A percentile compares a stretch with the other conserved stretches of the same genome.
phyloP scores from a whole-genome alignment of 92 coral and sea anemone genomes.

The Heliopora coerulea region DNA sequence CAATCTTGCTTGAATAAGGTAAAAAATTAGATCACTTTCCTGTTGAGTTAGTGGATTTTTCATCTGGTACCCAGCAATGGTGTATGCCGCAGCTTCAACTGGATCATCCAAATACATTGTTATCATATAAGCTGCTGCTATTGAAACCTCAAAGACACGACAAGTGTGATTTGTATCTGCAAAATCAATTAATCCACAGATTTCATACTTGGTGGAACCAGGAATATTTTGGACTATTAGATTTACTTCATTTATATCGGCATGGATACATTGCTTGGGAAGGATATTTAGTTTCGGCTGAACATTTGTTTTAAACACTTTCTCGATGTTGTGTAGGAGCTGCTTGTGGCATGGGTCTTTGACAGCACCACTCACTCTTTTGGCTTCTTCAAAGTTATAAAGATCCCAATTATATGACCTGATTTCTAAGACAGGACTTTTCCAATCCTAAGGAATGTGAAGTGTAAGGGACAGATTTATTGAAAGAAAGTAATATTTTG shows the following conservation, averaged over 20 bases:
- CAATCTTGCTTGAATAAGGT: slow-evolving; percentile 51
- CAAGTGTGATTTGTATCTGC: slow-evolving; percentile 56
- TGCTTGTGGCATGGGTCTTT: background rate
- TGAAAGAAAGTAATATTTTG: too few relatives aligned
- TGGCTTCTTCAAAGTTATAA: background rate
- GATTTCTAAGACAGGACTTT: slow-evolving; percentile 1
- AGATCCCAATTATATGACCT: slow-evolving; percentile 15
- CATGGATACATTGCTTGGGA: slow-evolving; percentile 69
- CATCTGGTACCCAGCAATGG: slow-evolving; percentile 64
- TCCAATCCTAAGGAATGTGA: slow-evolving; percentile 14
- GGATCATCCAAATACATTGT: slow-evolving; percentile 30
- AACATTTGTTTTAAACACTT: slow-evolving; percentile 23
- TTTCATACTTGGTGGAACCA: slow-evolving; percentile 4
- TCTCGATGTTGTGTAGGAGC: background rate
- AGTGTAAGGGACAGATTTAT: too few relatives aligned
- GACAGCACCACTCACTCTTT: background rate
- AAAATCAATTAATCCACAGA: slow-evolving; percentile 63
- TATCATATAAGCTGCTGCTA: slow-evolving; percentile 48
- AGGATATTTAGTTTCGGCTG: slow-evolving; percentile 49
- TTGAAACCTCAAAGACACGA: slow-evolving; percentile 64
- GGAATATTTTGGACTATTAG: slow-evolving; percentile 41
- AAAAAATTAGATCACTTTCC: slow-evolving; percentile 51
- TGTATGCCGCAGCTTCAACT: slow-evolving; percentile 53
- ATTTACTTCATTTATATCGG: slow-evolving; percentile 59
- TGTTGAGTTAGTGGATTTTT: slow-evolving; percentile 54